These are phyloP conservation scores for Odocoileus hemionus DNA, from an alignment of 2,113 vertebrate species.

Conservation along the genomic window DNA sequence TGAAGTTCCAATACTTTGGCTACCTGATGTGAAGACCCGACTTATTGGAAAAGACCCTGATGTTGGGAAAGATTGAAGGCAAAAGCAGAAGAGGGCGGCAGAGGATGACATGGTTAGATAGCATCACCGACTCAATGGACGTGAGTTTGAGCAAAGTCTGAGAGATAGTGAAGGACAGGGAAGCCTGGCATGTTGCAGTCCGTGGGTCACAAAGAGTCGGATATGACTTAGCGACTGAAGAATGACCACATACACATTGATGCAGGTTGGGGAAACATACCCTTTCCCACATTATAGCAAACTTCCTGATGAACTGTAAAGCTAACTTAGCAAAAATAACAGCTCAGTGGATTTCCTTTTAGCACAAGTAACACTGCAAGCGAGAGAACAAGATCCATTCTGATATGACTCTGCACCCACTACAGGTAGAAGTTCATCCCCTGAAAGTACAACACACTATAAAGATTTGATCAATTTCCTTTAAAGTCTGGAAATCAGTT, in stretches of 20 bases:
- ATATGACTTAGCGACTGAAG: not conserved
- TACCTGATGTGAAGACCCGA: not conserved
- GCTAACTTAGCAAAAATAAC: not conserved
- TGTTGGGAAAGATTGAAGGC: not conserved
- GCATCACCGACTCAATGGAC: not conserved
- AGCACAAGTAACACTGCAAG: not conserved
- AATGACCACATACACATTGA: not conserved
- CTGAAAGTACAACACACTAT: not conserved
- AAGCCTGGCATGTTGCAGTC: not conserved
- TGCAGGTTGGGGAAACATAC: not conserved
- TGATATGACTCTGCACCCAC: not conserved
- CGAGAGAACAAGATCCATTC: not conserved
- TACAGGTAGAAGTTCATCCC: not conserved
- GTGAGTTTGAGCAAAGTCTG: not conserved
- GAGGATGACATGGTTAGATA: not conserved
- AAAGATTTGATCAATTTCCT: not conserved
- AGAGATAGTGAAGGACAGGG: not conserved
- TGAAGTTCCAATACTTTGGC: not conserved
- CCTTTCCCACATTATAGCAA: not conserved
- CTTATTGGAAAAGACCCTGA: not conserved
- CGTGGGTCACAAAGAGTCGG: not conserved
- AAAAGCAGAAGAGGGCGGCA: not conserved
- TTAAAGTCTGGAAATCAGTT: not conserved
- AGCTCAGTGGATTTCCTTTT: not conserved
- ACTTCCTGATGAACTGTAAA: not conserved